A percentile compares a stretch with the other conserved stretches of the same genome.
These are phyloP conservation scores for Cephus pulcher DNA, from an alignment of 2,888 invertebrate genomes.

Conservation along the genomic window DNA sequence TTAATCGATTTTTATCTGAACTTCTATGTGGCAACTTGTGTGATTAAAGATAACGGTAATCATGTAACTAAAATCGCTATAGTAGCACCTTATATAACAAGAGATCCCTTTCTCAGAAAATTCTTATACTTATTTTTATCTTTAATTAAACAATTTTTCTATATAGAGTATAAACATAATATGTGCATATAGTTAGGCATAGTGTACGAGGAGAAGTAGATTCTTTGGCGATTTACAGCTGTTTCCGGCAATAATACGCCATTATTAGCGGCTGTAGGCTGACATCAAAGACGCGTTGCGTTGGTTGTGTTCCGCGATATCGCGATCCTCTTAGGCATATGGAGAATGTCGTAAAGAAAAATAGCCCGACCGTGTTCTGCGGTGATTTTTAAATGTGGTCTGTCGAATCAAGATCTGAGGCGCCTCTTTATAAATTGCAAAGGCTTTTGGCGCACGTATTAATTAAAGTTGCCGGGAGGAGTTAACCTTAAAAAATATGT, in stretches of 20 bases:
- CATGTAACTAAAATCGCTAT: not conserved
- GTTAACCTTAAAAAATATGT: slow-evolving; percentile 53
- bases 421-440: not conserved
- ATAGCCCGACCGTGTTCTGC: not conserved
- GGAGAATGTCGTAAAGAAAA: slow-evolving; percentile 1
- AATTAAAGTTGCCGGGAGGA: slow-evolving; percentile 29
- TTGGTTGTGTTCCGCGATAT: not conserved
- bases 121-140: not conserved
- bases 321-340: not conserved
- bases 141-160: not conserved
- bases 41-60: not conserved
- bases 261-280: not conserved
- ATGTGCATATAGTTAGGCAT: not conserved
- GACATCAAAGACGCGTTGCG: not conserved
- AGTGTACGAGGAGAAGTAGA: not conserved
- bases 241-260: slow-evolving; percentile 4
- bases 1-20: not conserved
- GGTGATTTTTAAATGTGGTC: slow-evolving; percentile 2
- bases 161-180: not conserved
- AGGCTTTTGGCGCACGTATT: not conserved
- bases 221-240: not conserved
- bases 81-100: not conserved
- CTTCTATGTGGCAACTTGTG: not conserved
- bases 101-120: not conserved
- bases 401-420: not conserved